Evolutionary conservation across 2,113 vertebrate genomes (phyloP).

Genomic region (Paratilapia polleni): DNA sequence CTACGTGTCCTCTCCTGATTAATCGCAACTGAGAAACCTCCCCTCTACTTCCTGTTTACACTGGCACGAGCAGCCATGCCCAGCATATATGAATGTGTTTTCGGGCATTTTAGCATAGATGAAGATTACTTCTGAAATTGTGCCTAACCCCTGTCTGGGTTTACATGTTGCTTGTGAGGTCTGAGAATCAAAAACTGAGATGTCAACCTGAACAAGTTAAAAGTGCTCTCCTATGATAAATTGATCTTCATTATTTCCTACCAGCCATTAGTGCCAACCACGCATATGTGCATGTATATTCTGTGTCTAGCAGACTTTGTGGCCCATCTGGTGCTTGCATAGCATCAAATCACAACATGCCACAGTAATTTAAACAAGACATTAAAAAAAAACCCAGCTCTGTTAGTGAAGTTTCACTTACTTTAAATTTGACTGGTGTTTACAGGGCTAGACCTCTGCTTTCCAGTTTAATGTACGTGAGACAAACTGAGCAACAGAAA

Average conservation of each 20-base stretch:
- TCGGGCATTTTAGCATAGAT: not conserved
- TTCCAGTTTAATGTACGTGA: not conserved
- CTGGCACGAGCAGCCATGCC: not conserved
- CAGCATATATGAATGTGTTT: not conserved
- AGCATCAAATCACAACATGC: not conserved
- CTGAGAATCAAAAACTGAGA: not conserved
- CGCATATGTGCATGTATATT: not conserved
- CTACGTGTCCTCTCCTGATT: not conserved
- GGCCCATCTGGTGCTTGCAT: not conserved
- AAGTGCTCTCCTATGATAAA: not conserved
- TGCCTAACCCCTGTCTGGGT: not conserved
- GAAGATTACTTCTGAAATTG: not conserved
- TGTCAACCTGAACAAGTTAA: not conserved
- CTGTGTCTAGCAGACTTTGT: not conserved
- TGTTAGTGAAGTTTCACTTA: not conserved
- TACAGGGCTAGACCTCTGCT: not conserved
- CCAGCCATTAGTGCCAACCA: not conserved
- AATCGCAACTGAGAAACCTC: not conserved
- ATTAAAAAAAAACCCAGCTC: not conserved
- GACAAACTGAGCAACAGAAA: constrained; percentile 22
- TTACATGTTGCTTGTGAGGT: not conserved
- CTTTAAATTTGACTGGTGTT: not conserved
- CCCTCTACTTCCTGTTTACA: not conserved
- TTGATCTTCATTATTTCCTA: not conserved
- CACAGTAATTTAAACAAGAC: not conserved